Percentiles rank a stretch among this genome's conserved stretches.
Conservation (phyloP, 30 jellyfish, hydroid and myxozoan genomes). For the Turritopsis dohrnii region DNA sequence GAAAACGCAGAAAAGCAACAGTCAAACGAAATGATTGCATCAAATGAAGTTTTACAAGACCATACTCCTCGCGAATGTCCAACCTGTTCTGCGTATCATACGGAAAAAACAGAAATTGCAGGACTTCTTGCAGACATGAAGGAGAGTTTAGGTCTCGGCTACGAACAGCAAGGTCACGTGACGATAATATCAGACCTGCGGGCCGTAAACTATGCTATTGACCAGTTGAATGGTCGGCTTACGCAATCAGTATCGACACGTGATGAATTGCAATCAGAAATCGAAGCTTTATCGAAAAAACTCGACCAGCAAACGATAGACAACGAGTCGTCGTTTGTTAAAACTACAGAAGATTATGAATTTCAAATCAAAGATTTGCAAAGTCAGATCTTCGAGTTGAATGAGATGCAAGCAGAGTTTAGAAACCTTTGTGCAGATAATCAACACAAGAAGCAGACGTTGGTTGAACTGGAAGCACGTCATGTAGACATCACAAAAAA, state of each 20-base stretch:
- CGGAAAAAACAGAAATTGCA: background rate
- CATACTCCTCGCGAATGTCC: background rate
- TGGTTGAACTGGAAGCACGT: background rate
- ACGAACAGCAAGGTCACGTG: background rate
- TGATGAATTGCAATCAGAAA: background rate
- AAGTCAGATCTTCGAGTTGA: conserved; percentile 24
- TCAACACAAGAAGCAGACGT: background rate
- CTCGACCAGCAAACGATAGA: background rate
- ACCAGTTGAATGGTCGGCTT: background rate
- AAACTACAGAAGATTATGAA: conserved; percentile 6
- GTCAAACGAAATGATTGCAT: background rate
- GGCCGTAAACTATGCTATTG: background rate
- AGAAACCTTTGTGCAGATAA: background rate
- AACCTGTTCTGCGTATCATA: background rate
- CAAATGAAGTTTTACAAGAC: background rate
- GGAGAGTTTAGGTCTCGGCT: background rate
- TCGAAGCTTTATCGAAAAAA: background rate
- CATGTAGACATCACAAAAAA: background rate
- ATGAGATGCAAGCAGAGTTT: conserved; percentile 25
- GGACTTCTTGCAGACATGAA: background rate
- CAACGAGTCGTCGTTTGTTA: background rate
- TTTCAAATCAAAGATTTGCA: conserved; percentile 21
- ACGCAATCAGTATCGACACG: background rate
- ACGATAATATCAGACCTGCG: background rate
- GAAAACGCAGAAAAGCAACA: background rate